phyloP scores from a whole-genome alignment of 2,888 invertebrate species.

The Tenthredo distinguenda region DNA sequence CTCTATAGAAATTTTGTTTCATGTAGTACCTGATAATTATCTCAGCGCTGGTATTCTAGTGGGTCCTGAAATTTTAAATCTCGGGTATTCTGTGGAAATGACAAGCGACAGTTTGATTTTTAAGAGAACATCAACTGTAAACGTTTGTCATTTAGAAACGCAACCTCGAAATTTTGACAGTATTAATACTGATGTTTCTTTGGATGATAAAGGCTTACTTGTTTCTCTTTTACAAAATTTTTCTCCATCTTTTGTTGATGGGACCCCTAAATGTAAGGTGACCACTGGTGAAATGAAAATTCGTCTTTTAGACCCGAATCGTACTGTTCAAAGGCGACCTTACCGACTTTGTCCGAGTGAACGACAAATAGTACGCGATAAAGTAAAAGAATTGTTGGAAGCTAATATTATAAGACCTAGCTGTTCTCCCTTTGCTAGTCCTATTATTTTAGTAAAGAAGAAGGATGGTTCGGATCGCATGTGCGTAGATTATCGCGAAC shows the following conservation, averaged over 20 bases:
- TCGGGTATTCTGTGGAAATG: constrained; percentile 38
- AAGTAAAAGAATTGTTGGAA: constrained; percentile 52
- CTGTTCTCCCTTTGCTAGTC: constrained; percentile 61
- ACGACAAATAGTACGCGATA: constrained; percentile 53
- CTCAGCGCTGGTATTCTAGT: constrained; percentile 30
- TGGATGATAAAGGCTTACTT: constrained; percentile 39
- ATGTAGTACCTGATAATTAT: not conserved
- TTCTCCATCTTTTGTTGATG: constrained; percentile 48
- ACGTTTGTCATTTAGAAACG: constrained; percentile 14
- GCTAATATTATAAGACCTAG: constrained; percentile 59
- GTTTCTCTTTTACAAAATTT: constrained; percentile 50
- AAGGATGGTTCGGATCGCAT: constrained; percentile 60
- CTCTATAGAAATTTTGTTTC: constrained; percentile 71
- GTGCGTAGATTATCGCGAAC: constrained; percentile 61
- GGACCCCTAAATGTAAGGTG: constrained; percentile 53
- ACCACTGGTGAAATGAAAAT: constrained; percentile 57
- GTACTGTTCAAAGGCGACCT: constrained; percentile 56
- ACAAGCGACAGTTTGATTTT: constrained; percentile 17
- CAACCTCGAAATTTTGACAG: constrained; percentile 28
- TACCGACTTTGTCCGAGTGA: constrained; percentile 54
- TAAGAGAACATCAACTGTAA: not conserved
- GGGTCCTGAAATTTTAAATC: constrained; percentile 46
- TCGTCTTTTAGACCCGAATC: constrained; percentile 54
- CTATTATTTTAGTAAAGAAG: constrained; percentile 60
- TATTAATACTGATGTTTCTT: constrained; percentile 51